Base-by-base conservation (phyloP, 2,797 vertebrate genomes). In the Leptoclinus maculatus region DNA sequence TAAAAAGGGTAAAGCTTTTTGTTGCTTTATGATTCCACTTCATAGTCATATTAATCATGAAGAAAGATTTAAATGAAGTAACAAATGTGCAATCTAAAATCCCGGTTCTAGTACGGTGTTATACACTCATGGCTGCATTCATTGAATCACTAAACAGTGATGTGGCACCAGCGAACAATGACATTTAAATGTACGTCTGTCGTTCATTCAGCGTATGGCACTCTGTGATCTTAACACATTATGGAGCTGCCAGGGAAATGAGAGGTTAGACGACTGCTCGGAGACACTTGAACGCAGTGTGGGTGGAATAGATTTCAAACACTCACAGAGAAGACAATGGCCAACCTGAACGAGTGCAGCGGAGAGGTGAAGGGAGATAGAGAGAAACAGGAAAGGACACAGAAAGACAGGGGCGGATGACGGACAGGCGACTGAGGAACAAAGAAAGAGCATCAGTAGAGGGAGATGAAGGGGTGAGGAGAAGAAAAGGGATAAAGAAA, bases 271-370 rank as follows among this genome's bases (percentile, higher is more conserved):
- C 74, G 34, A 83, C 83, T 74, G 88, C 88, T 72, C 7, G 2
- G 87, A 87, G 86, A 88, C 83, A 82, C 88, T 89, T 58, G 75
- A 90, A 82, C 1, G 54, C 73, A 54, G 79, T 66, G 89, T 92
- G 32, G 90, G 92, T n/a, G 90, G 92, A 92, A 87, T 69, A 74
- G 83, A 90, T 90, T 83, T 85, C 74, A 86, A 82, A 76, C 77
- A 84, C 80, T 81, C 51, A 38, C 41, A 56, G 83, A 74, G 79
- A 81, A 89, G 84, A 86, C 82, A 88, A 85, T 80, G 72, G 84
- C 58, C 75, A 73, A 74, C 69, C 57, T 80, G 72, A 84, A 64
- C 83, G 70, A 84, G 58, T 16, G 56, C n/a, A 29, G 80, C 12
- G 45, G 72, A 45, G 83, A 87, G 78, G 79, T 74, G 83, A 79